phyloP scores from a whole-genome alignment of 2,888 invertebrate species.

The Drosophila crucigera region DNA sequence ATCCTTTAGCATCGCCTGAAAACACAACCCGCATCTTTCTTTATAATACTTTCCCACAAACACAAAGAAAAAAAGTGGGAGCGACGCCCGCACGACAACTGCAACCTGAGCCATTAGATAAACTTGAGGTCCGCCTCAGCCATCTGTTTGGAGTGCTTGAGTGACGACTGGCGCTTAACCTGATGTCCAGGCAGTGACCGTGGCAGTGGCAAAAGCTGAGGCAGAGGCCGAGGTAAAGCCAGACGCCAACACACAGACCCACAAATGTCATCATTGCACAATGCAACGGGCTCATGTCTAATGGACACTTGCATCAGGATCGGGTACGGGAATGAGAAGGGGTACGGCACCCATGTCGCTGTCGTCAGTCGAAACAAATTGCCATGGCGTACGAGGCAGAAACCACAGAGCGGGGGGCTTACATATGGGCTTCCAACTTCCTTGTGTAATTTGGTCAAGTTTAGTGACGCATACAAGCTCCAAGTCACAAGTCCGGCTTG shows the following conservation, averaged over 20 bases:
- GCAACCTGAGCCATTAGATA: slow-evolving; percentile 5
- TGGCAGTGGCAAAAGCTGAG: slow-evolving; percentile 33
- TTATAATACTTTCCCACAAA: slow-evolving; percentile 27
- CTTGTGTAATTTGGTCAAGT: slow-evolving; percentile 81
- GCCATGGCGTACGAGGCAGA: slow-evolving; percentile 21
- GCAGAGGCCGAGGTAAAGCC: slow-evolving; percentile 9
- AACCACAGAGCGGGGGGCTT: neutral
- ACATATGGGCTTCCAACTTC: slow-evolving; percentile 50
- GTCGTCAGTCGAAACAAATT: slow-evolving; percentile 59
- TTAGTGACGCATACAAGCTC: slow-evolving; percentile 73
- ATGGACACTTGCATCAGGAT: slow-evolving; percentile 50
- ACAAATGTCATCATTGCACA: slow-evolving; percentile 65
- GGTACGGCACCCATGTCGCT: neutral
- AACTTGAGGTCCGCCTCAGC: slow-evolving; percentile 32
- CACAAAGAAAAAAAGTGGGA: neutral
- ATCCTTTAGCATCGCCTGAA: slow-evolving; percentile 32
- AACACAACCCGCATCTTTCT: slow-evolving; percentile 21
- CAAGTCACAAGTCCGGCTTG: slow-evolving; percentile 71
- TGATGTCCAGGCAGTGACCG: slow-evolving; percentile 23
- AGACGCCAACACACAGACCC: slow-evolving; percentile 60
- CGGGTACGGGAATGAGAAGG: slow-evolving; percentile 1
- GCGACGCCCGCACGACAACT: slow-evolving; percentile 36
- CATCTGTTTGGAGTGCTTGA: slow-evolving; percentile 16
- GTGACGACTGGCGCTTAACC: slow-evolving; percentile 53
- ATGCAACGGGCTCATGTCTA: slow-evolving; percentile 53